Conservation (phyloP, 1,140 invertebrate species). For the Acromyrmex heyeri region DNA sequence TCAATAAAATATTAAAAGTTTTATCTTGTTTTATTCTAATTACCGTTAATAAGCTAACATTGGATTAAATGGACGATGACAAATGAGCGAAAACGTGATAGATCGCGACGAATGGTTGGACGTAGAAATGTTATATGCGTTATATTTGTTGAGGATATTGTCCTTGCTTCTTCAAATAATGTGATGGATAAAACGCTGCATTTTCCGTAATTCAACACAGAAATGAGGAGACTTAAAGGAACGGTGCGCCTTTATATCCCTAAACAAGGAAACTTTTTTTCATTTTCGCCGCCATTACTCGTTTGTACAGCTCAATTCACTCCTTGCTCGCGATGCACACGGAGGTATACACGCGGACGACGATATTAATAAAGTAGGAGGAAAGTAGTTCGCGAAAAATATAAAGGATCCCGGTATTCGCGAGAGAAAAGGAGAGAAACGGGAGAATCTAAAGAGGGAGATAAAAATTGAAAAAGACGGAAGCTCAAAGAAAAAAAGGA, state of each 20-base stretch:
- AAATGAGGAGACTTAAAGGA: slow-evolving; percentile 1
- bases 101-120: background rate
- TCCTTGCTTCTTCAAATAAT: slow-evolving; percentile 9
- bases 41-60: slow-evolving; percentile 12
- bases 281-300: slow-evolving; percentile 52
- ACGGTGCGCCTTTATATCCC: slow-evolving; percentile 24
- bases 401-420: slow-evolving; percentile 59
- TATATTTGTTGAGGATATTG: background rate
- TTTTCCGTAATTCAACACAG: background rate
- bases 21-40: background rate
- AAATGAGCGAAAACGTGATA: background rate
- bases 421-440: background rate
- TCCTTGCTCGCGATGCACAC: background rate
- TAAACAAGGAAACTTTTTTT: slow-evolving; percentile 45
- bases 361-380: slow-evolving; percentile 74
- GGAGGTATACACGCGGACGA: slow-evolving; percentile 35
- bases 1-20: background rate
- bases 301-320: slow-evolving; percentile 6
- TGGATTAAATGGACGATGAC: background rate
- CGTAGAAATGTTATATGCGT: background rate
- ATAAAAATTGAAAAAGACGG: slow-evolving; percentile 63
- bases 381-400: slow-evolving; percentile 78
- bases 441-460: slow-evolving; percentile 18
- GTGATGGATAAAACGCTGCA: slow-evolving; percentile 2
- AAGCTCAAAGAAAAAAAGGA: slow-evolving; percentile 62